Evolutionary conservation across 2,888 invertebrate genomes (phyloP).

Genomic region (Pandemis cinnamomeana): DNA sequence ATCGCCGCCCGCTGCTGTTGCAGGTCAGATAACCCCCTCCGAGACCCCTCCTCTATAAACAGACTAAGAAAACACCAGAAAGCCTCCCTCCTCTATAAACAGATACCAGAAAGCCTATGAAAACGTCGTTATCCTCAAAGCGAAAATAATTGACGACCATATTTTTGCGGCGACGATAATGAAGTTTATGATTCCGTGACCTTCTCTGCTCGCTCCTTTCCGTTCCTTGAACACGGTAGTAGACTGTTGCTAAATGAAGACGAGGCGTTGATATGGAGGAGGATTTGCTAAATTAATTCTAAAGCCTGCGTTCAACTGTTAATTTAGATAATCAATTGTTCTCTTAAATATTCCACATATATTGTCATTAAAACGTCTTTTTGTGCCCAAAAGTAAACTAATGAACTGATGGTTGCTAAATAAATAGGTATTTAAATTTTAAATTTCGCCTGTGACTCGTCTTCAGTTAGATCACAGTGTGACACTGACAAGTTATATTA

Average conservation of each 20-base stretch:
- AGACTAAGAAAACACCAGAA: too few relatives aligned
- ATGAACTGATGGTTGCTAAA: too few relatives aligned
- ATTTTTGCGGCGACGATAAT: background rate
- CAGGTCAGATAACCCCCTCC: slow-evolving; percentile 87
- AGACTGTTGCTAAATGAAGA: slow-evolving; percentile 11
- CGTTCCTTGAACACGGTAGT: slow-evolving; percentile 20
- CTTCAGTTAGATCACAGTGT: slow-evolving; percentile 21
- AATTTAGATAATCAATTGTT: too few relatives aligned
- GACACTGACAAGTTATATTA: slow-evolving; percentile 12
- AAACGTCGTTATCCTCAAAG: too few relatives aligned
- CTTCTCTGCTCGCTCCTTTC: background rate
- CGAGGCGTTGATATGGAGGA: background rate
- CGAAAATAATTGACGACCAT: too few relatives aligned
- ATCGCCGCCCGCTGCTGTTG: slow-evolving; percentile 91
- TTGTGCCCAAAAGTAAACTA: too few relatives aligned
- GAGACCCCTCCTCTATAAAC: slow-evolving; percentile 26
- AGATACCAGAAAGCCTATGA: too few relatives aligned
- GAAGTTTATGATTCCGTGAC: background rate
- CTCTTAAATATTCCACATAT: too few relatives aligned
- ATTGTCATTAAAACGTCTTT: too few relatives aligned
- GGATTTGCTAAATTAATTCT: background rate
- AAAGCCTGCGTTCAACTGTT: background rate
- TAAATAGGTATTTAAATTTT: too few relatives aligned
- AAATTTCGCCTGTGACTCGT: slow-evolving; percentile 5
- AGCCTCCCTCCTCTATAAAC: too few relatives aligned